Conservation (phyloP, 1,140 invertebrate species). For the Habropoda laboriosa region DNA sequence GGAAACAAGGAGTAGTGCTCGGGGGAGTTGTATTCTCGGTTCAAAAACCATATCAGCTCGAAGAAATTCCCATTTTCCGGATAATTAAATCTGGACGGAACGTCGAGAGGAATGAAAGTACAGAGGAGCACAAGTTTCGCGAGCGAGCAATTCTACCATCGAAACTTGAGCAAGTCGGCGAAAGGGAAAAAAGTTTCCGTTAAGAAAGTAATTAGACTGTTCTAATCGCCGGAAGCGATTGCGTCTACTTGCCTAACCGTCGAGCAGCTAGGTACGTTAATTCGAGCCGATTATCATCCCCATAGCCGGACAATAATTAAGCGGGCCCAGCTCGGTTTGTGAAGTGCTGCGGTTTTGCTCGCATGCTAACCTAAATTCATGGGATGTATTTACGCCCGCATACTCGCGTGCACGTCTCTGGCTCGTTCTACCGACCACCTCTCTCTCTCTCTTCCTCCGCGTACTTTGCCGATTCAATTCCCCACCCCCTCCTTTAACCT, state of each 20-base stretch:
- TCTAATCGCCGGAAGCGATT: conserved; percentile 44
- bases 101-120: neutral
- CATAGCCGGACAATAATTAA: conserved; percentile 74
- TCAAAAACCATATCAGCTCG: neutral
- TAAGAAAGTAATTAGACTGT: conserved; percentile 35
- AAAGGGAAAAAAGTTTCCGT: conserved; percentile 19
- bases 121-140: neutral
- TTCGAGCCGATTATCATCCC: conserved; percentile 73
- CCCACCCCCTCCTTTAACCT: neutral
- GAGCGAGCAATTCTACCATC: neutral
- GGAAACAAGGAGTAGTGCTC: neutral
- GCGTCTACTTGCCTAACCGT: conserved; percentile 30
- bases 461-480: conserved; percentile 24
- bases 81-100: neutral
- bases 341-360: conserved; percentile 76
- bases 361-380: conserved; percentile 79
- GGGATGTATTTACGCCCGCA: conserved; percentile 76
- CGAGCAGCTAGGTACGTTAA: conserved; percentile 52
- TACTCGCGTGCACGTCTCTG: conserved; percentile 60
- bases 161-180: neutral
- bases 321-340: conserved; percentile 62
- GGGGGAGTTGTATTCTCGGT: neutral
- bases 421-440: conserved; percentile 26
- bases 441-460: neutral
- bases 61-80: neutral